Evolutionary conservation across 2,888 invertebrate species (phyloP).

Genomic region (Aproaerema taeniolella): DNA sequence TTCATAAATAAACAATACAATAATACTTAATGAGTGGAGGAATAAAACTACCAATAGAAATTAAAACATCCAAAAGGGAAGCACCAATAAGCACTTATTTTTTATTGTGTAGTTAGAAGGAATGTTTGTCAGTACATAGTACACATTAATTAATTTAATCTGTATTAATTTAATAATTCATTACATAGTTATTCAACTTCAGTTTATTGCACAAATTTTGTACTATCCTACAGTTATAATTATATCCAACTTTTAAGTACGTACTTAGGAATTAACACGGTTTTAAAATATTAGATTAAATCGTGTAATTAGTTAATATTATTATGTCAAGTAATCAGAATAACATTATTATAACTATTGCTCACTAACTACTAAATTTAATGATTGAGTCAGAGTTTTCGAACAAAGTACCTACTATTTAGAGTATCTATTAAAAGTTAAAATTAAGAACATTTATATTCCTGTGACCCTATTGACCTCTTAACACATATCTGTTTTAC

Average conservation of each 20-base stretch:
- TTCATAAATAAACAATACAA: constrained; percentile 1
- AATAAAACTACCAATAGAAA: constrained; percentile 3
- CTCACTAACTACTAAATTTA: too few species aligned
- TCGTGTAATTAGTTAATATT: too few species aligned
- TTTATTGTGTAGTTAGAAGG: background rate
- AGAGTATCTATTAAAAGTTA: too few species aligned
- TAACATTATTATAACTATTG: too few species aligned
- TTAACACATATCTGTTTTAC: too few species aligned
- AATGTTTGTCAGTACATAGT: background rate
- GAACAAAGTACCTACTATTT: too few species aligned
- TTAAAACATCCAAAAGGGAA: constrained; percentile 5
- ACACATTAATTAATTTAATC: background rate
- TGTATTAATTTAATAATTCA: background rate
- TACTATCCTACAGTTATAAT: constrained; percentile 33
- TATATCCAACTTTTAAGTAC: too few species aligned
- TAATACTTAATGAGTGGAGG: constrained; percentile 7
- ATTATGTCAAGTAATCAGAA: background rate
- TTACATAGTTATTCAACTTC: background rate
- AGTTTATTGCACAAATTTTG: constrained; percentile 36
- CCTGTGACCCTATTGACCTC: too few species aligned
- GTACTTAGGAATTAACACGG: too few species aligned
- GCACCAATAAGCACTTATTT: constrained; percentile 7
- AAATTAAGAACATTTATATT: too few species aligned
- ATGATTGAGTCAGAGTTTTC: too few species aligned
- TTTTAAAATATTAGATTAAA: too few species aligned